phyloP scores from a whole-genome alignment of 2,888 invertebrate genomes.

The Hoplodrina ambigua region DNA sequence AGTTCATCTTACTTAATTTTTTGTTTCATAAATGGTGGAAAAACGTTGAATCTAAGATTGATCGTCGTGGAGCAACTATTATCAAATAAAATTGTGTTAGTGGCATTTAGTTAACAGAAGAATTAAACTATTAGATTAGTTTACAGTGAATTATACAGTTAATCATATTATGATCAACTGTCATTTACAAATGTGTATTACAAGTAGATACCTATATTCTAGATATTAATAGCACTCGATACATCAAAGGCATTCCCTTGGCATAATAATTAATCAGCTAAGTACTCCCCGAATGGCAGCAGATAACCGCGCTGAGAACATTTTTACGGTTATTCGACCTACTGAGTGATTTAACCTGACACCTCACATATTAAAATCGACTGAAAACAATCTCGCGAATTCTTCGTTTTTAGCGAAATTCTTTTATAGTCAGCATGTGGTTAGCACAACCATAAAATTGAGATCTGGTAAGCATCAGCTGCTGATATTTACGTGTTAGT shows the following conservation, averaged over 20 bases:
- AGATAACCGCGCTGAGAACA: constrained; percentile 26
- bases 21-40: neutral
- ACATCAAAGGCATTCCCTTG: constrained; percentile 50
- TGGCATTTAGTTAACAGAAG: neutral
- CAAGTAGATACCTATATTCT: constrained; percentile 16
- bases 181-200: constrained; percentile 20
- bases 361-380: constrained; percentile 52
- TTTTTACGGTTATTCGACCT: constrained; percentile 33
- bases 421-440: constrained; percentile 77
- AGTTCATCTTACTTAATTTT: too few relatives aligned
- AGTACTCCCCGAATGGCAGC: constrained; percentile 28
- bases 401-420: constrained; percentile 76
- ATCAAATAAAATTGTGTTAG: neutral
- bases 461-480: constrained; percentile 82
- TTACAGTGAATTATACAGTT: neutral
- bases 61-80: neutral
- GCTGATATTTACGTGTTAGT: constrained; percentile 82
- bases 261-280: constrained; percentile 46
- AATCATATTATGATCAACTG: constrained; percentile 1
- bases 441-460: constrained; percentile 81
- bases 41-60: neutral
- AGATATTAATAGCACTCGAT: constrained; percentile 40
- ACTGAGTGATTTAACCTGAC: constrained; percentile 50
- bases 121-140: neutral
- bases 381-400: constrained; percentile 72